A percentile compares a stretch with the other conserved stretches of the same genome.
These are phyloP conservation scores for Biston betularia DNA, from an alignment of 2,888 invertebrate genomes.

Conservation along the genomic window DNA sequence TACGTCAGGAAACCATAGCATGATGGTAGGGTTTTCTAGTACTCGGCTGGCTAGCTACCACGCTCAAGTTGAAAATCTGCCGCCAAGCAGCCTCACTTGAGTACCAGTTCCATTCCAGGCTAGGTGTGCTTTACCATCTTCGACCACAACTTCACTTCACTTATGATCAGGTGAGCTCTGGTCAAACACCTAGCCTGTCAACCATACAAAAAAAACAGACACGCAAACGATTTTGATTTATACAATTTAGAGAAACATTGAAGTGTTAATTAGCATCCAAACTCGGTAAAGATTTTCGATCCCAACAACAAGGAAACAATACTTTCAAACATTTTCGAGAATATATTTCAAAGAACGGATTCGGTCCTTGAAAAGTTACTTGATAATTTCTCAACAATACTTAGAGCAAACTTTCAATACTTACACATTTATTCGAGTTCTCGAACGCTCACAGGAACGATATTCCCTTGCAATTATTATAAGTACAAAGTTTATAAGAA, in stretches of 20 bases:
- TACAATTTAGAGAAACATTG: background rate
- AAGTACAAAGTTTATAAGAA: constrained; percentile 47
- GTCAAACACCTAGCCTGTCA: too few relatives aligned
- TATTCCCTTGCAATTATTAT: constrained; percentile 43
- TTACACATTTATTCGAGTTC: constrained; percentile 42
- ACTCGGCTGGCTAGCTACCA: too few relatives aligned
- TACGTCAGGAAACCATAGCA: too few relatives aligned
- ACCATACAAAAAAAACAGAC: too few relatives aligned
- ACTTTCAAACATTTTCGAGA: constrained; percentile 23
- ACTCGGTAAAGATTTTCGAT: constrained; percentile 6
- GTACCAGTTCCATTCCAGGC: too few relatives aligned
- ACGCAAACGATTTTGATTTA: too few relatives aligned
- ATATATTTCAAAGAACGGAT: constrained; percentile 20
- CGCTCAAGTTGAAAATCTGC: too few relatives aligned
- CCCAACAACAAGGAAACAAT: constrained; percentile 23
- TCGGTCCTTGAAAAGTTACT: constrained; percentile 24
- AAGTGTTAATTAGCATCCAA: constrained; percentile 18
- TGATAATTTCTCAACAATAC: constrained; percentile 26
- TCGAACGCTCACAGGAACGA: constrained; percentile 31
- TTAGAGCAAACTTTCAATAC: constrained; percentile 38
- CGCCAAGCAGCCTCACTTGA: too few relatives aligned
- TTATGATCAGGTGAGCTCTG: too few relatives aligned
- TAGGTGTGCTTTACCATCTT: too few relatives aligned
- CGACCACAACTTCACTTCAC: too few relatives aligned
- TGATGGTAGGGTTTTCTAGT: too few relatives aligned